A percentile compares a stretch with the other conserved stretches of the same genome.
These are phyloP conservation scores for Paracanthobrama guichenoti DNA, from an alignment of 2,113 vertebrate genomes.

Conservation along the genomic window DNA sequence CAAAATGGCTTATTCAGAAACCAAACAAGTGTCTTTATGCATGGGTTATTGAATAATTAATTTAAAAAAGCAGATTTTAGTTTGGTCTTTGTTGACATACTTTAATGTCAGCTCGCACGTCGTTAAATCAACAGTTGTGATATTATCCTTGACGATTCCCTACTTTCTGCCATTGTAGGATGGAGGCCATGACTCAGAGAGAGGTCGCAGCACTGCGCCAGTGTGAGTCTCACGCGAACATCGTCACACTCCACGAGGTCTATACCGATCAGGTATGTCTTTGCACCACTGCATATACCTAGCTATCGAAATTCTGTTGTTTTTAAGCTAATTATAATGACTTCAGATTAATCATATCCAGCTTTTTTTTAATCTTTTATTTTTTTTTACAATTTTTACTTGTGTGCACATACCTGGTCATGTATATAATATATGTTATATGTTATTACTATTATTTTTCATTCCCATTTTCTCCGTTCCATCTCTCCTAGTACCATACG, in stretches of 20 bases:
- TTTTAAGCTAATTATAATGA: background rate
- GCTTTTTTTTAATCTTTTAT: background rate
- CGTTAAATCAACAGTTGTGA: background rate
- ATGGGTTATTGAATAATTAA: background rate
- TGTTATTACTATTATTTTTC: background rate
- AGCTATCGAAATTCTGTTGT: background rate
- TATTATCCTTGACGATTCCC: background rate
- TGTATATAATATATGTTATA: background rate
- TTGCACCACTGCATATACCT: background rate
- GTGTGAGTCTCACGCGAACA: constrained; percentile 86
- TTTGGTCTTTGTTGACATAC: background rate
- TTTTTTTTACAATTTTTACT: background rate
- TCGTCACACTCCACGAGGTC: constrained; percentile 85
- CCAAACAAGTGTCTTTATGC: background rate
- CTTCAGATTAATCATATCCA: too few species aligned
- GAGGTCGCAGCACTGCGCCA: constrained; percentile 86
- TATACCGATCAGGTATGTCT: constrained; percentile 85
- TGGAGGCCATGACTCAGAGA: constrained; percentile 86
- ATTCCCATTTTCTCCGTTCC: background rate
- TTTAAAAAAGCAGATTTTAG: background rate
- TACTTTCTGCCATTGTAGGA: constrained; percentile 67
- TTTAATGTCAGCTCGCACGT: background rate
- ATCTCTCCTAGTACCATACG: constrained; percentile 79
- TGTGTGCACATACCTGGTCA: background rate
- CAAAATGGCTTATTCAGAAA: background rate